A percentile compares a stretch with the other conserved stretches of the same genome.
These are phyloP conservation scores for Merodon equestris DNA, from an alignment of 2,888 invertebrate species.

Conservation along the genomic window DNA sequence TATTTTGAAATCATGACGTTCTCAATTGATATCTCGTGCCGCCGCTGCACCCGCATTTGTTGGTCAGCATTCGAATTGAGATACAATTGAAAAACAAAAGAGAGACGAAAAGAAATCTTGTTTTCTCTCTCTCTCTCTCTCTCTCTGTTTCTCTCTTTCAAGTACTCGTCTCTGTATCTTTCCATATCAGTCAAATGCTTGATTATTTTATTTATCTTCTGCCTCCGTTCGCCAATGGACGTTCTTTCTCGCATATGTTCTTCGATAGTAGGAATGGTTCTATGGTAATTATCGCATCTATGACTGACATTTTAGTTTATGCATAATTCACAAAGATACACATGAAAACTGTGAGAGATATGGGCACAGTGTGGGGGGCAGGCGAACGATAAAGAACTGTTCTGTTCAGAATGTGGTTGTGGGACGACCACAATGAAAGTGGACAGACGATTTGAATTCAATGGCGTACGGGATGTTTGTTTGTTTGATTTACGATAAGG, in stretches of 20 bases:
- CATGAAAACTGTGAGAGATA: conserved; percentile 10
- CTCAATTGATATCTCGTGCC: conserved; percentile 39
- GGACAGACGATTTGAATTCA: too few relatives aligned
- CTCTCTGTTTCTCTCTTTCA: too few relatives aligned
- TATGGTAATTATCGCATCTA: conserved; percentile 14
- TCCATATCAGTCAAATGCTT: conserved; percentile 17
- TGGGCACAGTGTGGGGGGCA: conserved; percentile 13
- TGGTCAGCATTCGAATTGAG: conserved; percentile 42
- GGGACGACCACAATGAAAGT: not conserved
- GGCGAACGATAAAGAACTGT: conserved; percentile 13
- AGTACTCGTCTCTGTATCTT: conserved; percentile 5
- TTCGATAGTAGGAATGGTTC: not conserved
- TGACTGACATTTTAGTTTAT: conserved; percentile 3
- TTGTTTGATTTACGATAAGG: conserved; percentile 59
- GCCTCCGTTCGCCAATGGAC: conserved; percentile 11
- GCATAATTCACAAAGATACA: conserved; percentile 14
- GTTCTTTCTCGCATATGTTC: not conserved
- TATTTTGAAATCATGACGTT: not conserved
- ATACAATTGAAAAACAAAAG: conserved; percentile 1
- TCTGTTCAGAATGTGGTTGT: conserved; percentile 4
- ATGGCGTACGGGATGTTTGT: conserved; percentile 11
- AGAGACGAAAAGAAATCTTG: conserved; percentile 1
- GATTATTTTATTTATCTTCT: conserved; percentile 7
- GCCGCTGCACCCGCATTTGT: conserved; percentile 38
- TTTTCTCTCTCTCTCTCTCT: too few relatives aligned